These are phyloP conservation scores for Parazoanthus darwini DNA, from an alignment of 92 coral and sea anemone genomes.

Conservation along the genomic window DNA sequence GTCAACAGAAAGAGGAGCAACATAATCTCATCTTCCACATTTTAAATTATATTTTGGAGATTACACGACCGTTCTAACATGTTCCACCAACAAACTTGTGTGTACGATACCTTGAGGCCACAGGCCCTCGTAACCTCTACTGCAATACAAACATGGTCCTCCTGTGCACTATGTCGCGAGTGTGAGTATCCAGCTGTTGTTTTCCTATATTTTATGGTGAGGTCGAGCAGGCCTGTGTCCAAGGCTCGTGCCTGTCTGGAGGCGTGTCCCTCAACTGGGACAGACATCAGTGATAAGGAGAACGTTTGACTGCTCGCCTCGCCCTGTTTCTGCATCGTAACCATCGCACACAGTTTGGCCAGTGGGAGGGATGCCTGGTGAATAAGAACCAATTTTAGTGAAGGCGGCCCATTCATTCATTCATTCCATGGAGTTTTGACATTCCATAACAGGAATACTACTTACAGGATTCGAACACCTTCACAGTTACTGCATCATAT, in stretches of 20 bases:
- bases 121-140: constrained; percentile 83
- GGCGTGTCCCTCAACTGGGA: constrained; percentile 70
- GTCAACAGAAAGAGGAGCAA: not conserved
- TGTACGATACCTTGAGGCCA: constrained; percentile 82
- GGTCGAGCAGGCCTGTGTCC: constrained; percentile 83
- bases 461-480: too few species aligned
- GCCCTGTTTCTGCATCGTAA: constrained; percentile 93
- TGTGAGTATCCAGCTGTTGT: constrained; percentile 21
- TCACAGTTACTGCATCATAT: too few species aligned
- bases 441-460: too few species aligned
- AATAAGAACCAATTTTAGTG: not conserved
- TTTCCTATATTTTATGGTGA: constrained; percentile 79
- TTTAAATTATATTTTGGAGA: too few species aligned
- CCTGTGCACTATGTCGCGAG: constrained; percentile 31
- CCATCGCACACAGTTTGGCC: constrained; percentile 96
- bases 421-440: too few species aligned
- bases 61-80: not conserved
- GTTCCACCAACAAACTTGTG: not conserved
- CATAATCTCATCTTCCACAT: not conserved
- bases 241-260: constrained; percentile 45
- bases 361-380: constrained; percentile 85
- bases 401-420: not conserved
- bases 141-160: constrained; percentile 76
- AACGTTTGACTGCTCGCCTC: constrained; percentile 85
- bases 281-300: constrained; percentile 81